These are phyloP conservation scores for Tapirus terrestris DNA, from an alignment of 2,113 vertebrate species.

Conservation along the genomic window DNA sequence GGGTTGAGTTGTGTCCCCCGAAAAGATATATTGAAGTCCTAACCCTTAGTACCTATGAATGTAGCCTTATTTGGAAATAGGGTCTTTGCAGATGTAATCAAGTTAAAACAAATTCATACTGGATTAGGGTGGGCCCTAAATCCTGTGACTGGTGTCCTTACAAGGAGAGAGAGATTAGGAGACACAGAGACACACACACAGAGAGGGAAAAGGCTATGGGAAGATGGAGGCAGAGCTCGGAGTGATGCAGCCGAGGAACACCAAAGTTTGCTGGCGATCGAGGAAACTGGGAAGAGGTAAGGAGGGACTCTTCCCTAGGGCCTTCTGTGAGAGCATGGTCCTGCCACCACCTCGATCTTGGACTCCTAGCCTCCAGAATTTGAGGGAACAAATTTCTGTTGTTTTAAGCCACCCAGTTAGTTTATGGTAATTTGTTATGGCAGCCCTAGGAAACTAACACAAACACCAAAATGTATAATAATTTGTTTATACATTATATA, in stretches of 20 bases:
- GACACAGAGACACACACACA: not conserved
- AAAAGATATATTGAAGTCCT: not conserved
- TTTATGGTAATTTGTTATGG: not conserved
- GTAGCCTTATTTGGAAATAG: not conserved
- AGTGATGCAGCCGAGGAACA: not conserved
- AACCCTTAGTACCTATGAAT: not conserved
- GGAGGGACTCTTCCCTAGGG: not conserved
- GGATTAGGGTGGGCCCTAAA: not conserved
- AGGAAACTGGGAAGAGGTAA: too few relatives aligned
- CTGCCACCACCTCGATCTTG: not conserved
- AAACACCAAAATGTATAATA: not conserved
- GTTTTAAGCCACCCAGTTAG: not conserved
- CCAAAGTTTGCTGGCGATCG: not conserved
- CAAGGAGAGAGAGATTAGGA: not conserved
- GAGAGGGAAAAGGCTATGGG: not conserved
- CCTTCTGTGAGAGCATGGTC: not conserved
- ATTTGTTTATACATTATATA: not conserved
- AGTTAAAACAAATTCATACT: not conserved
- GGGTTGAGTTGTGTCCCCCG: not conserved
- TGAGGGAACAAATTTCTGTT: not conserved
- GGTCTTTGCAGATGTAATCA: not conserved
- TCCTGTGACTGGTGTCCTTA: not conserved
- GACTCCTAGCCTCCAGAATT: not conserved
- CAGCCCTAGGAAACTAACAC: not conserved
- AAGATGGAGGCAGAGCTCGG: not conserved